Conservation (phyloP, 2,888 invertebrate genomes). For the Rotaria macrura region DNA sequence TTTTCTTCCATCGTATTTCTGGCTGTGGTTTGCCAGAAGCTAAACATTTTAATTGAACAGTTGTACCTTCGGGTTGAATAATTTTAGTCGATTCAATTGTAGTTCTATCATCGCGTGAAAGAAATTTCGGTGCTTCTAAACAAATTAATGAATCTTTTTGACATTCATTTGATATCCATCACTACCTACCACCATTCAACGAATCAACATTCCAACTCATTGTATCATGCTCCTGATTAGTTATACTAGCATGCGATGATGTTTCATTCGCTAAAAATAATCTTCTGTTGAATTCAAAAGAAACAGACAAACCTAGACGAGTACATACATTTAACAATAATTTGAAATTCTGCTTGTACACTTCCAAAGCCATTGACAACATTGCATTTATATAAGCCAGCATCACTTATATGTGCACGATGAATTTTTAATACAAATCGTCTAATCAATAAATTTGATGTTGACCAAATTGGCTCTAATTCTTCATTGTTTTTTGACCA, state of each 20-base stretch:
- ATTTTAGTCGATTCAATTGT: neutral
- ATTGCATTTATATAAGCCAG: slow-evolving; percentile 9
- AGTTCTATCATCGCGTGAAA: neutral
- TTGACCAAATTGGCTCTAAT: neutral
- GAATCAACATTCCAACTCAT: neutral
- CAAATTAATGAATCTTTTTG: neutral
- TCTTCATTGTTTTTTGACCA: slow-evolving; percentile 19
- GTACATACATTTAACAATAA: neutral
- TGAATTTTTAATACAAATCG: slow-evolving; percentile 11
- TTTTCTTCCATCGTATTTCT: slow-evolving; percentile 6
- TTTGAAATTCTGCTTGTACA: neutral
- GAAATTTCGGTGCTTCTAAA: neutral
- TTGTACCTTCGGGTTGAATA: slow-evolving; percentile 6
- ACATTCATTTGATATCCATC: neutral
- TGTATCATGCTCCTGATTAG: neutral
- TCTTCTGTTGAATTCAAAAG: neutral
- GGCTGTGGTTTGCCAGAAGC: slow-evolving; percentile 13
- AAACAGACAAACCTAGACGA: neutral
- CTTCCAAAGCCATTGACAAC: slow-evolving; percentile 11
- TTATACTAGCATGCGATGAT: neutral
- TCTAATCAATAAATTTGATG: neutral
- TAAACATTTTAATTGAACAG: neutral
- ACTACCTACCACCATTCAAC: neutral
- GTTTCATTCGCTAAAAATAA: neutral
- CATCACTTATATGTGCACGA: neutral